These are phyloP conservation scores for Magallana ariakensis DNA, from an alignment of 1,140 invertebrate species.

Conservation along the genomic window DNA sequence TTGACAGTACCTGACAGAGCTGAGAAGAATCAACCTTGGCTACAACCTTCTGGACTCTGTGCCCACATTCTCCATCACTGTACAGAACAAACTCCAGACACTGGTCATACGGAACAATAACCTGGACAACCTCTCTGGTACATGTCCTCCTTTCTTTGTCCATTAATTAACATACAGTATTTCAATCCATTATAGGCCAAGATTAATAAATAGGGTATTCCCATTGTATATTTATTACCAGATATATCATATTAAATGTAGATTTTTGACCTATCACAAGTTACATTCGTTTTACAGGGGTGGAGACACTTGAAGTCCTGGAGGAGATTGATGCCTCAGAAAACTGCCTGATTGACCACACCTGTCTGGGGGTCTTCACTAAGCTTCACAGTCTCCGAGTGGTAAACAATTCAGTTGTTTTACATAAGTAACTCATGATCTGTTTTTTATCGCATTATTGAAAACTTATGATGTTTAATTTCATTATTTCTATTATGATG, in stretches of 20 bases:
- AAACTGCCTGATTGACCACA: constrained; percentile 66
- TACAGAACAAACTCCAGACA: constrained; percentile 54
- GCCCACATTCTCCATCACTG: constrained; percentile 62
- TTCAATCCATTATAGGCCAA: no score
- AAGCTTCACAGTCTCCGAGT: constrained; percentile 53
- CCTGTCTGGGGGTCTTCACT: constrained; percentile 51
- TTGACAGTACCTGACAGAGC: constrained; percentile 64
- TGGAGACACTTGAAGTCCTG: constrained; percentile 57
- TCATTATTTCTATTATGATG: no score
- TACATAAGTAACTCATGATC: background rate
- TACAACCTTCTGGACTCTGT: constrained; percentile 64
- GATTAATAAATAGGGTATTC: no score
- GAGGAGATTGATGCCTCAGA: constrained; percentile 65
- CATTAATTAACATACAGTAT: no score
- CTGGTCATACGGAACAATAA: constrained; percentile 68
- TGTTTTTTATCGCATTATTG: background rate
- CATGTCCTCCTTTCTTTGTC: background rate
- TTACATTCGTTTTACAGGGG: constrained; percentile 49
- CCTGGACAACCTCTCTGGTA: constrained; percentile 67
- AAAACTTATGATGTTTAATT: background rate
- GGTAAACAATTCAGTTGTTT: constrained; percentile 45
- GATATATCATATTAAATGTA: background rate
- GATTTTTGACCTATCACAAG: background rate
- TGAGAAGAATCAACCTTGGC: constrained; percentile 61
- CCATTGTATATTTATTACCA: no score